Percentiles rank a stretch among this genome's conserved stretches.
Conservation (phyloP, 2,797 vertebrate genomes). For the Cuniculus paca region DNA sequence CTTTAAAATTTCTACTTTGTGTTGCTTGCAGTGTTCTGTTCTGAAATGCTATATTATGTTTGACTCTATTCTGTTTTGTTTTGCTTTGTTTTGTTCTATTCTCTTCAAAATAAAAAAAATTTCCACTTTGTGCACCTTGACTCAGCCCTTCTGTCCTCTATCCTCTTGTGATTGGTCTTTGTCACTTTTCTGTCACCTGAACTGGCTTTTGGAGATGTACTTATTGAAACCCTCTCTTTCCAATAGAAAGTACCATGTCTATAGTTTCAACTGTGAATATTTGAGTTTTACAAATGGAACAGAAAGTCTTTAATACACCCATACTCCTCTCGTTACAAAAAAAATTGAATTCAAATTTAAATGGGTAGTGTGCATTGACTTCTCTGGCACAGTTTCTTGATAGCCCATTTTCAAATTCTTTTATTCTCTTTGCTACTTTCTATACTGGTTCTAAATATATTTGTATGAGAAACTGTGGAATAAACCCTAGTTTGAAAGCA, state of each 20-base stretch:
- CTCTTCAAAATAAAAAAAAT: no score
- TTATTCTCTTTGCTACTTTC: background rate
- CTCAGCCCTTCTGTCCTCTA: background rate
- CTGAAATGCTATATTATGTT: no score
- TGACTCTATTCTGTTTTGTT: no score
- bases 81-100: no score
- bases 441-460: background rate
- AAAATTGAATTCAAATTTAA: background rate
- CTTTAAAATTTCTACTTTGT: background rate
- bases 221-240: background rate
- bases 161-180: background rate
- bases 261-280: background rate
- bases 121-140: background rate
- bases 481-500: background rate
- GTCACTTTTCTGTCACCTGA: background rate
- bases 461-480: background rate
- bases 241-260: background rate
- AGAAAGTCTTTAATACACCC: background rate
- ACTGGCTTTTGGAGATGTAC: background rate
- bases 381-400: background rate
- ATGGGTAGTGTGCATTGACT: background rate
- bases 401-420: background rate
- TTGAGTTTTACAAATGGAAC: background rate
- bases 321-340: background rate
- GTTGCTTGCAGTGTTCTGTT: no score